These are phyloP conservation scores for Vicugna pacos DNA, from an alignment of 2,113 vertebrate genomes.

Conservation along the genomic window DNA sequence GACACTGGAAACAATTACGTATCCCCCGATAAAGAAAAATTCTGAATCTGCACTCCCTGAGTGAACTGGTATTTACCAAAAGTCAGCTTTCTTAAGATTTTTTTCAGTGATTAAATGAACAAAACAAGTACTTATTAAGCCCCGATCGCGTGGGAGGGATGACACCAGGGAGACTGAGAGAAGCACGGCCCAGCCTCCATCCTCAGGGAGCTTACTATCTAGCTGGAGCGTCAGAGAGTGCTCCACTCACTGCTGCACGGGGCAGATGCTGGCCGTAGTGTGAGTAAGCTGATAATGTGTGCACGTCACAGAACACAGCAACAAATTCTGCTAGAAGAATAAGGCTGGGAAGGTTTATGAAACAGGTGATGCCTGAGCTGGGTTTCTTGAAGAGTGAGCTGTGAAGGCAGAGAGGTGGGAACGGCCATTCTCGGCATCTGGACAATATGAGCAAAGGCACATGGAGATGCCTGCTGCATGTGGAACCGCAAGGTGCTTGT, in stretches of 20 bases:
- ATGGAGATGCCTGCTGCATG: background rate
- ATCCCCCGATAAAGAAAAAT: background rate
- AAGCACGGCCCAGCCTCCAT: background rate
- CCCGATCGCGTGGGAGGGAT: background rate
- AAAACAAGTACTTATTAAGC: background rate
- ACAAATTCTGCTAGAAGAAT: background rate
- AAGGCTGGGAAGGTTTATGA: background rate
- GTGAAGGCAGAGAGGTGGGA: background rate
- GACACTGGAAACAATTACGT: background rate
- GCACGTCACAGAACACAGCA: background rate
- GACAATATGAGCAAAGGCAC: background rate
- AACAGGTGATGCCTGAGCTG: background rate
- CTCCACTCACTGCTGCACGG: accelerated
- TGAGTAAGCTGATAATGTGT: background rate
- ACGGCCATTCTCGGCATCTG: background rate
- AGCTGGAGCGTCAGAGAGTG: background rate
- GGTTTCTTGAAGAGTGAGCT: background rate
- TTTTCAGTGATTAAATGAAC: background rate
- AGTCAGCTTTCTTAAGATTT: background rate
- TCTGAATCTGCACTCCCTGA: background rate
- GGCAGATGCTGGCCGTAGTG: accelerated
- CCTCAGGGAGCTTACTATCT: background rate
- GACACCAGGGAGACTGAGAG: background rate
- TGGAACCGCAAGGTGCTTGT: background rate
- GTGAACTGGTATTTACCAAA: background rate